Base-by-base conservation (phyloP, 1,140 invertebrate species). In the Leptestheria dahalacensis region DNA sequence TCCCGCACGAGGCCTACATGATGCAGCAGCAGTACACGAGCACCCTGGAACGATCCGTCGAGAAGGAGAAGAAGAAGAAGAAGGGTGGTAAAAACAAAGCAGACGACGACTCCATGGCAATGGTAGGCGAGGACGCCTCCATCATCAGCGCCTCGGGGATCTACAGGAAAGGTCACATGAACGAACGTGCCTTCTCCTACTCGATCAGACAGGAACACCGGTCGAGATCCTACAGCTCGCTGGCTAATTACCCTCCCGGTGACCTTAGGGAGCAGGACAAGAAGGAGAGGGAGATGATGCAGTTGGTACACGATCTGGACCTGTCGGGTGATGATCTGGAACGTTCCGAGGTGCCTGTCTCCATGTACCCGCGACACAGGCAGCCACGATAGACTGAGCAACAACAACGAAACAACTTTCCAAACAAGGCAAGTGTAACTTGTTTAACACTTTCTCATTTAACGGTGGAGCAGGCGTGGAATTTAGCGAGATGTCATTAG, bases 161-260 rank as follows among this genome's bases (percentile, higher is more conserved):
- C 60, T 92, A 94, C 69, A 77, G 86, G 52, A 83, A 89, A 67
- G 90, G 90, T 1, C 90, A 94, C 68, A 71, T 95, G 57, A 95
- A 95, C 70, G 91, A 95, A 70, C 74, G 90, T 51, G 91, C 91
- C 18, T 95, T 95, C 69, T 91, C 88, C 12, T 92, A 94, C 72
- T 92, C 89, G 54, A 95, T 95, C 66, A 76, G 90, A 52, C 89
- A 93, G 57, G 70, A 71, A 52, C 69, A 71, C 48, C 62, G 68
- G n/a, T 70, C 69, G 1, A 61, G 69, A 18, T 71, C 69, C 1
- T 65, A 65, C 51, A 68, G 65, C 50, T 67, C 65, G 26, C 48
- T 71, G 54, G 64, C 69, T 21, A 68, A 65, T 49, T 53, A 63
- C 66, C 64, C 65, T 67, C 63, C 12, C 21, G 58, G 48, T 59